phyloP scores from a whole-genome alignment of 2,888 invertebrate species.

The Flabesymbios commensalis region DNA sequence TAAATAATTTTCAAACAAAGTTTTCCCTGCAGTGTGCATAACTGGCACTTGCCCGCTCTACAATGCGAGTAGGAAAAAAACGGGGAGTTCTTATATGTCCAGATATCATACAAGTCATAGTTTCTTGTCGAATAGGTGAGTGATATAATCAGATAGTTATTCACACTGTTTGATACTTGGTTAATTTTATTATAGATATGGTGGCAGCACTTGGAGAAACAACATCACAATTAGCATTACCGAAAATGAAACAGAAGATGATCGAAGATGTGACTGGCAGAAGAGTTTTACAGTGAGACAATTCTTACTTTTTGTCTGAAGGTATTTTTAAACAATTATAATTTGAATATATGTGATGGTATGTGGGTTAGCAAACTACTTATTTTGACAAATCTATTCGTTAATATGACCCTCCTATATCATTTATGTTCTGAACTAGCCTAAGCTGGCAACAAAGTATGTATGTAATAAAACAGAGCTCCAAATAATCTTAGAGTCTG shows the following conservation, averaged over 20 bases:
- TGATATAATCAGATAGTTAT: too few species aligned
- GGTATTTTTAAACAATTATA: background rate
- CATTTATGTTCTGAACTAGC: background rate
- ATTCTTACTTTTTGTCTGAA: background rate
- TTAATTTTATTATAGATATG: constrained; percentile 72
- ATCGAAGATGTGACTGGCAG: constrained; percentile 75
- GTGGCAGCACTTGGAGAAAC: constrained; percentile 93
- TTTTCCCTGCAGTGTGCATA: too few species aligned
- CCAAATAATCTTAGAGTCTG: too few species aligned
- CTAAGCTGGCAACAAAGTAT: too few species aligned
- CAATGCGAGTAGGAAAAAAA: too few species aligned
- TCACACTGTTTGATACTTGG: background rate
- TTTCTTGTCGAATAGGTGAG: too few species aligned
- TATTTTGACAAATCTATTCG: background rate
- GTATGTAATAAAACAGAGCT: too few species aligned
- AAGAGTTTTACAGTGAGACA: constrained; percentile 68
- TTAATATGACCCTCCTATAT: background rate
- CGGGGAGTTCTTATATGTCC: too few species aligned
- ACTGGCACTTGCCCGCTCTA: too few species aligned
- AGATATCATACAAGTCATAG: too few species aligned
- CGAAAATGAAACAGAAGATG: constrained; percentile 78
- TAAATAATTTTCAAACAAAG: too few species aligned
- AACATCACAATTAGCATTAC: constrained; percentile 75
- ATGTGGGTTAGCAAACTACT: background rate
- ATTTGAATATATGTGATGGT: background rate